Evolutionary conservation across 2,113 vertebrate species (phyloP).

Genomic region (Neolamprologus falcicula): DNA sequence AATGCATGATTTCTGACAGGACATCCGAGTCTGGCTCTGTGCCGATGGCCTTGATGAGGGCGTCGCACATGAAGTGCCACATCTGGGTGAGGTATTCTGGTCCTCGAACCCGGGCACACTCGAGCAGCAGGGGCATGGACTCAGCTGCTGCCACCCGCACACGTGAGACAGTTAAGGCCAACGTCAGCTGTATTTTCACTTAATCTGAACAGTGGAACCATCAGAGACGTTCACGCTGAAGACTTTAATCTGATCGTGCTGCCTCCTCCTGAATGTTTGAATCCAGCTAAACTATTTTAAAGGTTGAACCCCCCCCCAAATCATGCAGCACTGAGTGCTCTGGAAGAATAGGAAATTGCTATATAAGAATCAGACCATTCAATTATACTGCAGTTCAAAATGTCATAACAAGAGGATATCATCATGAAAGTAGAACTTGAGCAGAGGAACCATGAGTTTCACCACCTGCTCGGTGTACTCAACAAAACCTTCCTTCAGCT

Average conservation of each 20-base stretch:
- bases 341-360: background rate
- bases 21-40: constrained; percentile 96
- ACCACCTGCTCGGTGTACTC: constrained; percentile 98
- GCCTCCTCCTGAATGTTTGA: background rate
- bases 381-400: background rate
- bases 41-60: constrained; percentile 95
- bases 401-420: constrained; percentile 83
- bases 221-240: background rate
- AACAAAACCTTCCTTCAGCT: constrained; percentile 96
- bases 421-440: constrained; percentile 99
- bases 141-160: constrained; percentile 95
- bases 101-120: constrained; percentile 89
- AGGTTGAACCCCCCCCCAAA: accelerated
- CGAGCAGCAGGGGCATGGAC: constrained; percentile 94
- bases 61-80: constrained; percentile 99
- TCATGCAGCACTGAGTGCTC: background rate
- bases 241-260: background rate
- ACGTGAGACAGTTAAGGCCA: constrained; percentile 75
- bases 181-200: accelerated
- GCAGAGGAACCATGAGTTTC: constrained; percentile 95
- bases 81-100: constrained; percentile 96
- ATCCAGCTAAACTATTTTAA: background rate
- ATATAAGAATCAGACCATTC: background rate
- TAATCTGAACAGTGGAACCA: background rate
- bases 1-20: constrained; percentile 98